phyloP scores from a whole-genome alignment of 1,140 invertebrate species.

The Leptopilina boulardi region DNA sequence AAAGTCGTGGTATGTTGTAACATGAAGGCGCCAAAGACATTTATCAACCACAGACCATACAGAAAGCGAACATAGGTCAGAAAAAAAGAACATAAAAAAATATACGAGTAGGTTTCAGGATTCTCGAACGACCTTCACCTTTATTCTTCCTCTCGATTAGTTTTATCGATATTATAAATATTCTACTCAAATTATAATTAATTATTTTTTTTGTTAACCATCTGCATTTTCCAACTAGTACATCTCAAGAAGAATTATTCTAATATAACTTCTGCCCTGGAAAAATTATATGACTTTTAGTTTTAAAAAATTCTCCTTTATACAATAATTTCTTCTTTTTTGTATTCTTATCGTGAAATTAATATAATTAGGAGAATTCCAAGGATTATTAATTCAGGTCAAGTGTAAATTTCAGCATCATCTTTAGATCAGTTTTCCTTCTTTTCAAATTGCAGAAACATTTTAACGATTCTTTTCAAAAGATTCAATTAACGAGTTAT shows the following conservation, averaged over 20 bases:
- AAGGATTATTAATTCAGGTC: background rate
- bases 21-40: background rate
- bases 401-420: background rate
- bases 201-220: background rate
- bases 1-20: background rate
- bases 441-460: background rate
- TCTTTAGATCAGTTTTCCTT: background rate
- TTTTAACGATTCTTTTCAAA: background rate
- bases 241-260: background rate
- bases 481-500: background rate
- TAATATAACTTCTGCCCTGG: too few relatives aligned
- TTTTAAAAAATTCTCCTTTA: background rate
- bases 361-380: background rate
- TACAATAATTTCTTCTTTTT: background rate
- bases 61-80: background rate
- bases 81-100: background rate
- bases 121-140: conserved; percentile 16
- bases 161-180: background rate
- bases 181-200: background rate
- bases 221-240: background rate
- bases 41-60: background rate
- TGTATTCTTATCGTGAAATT: background rate
- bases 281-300: background rate
- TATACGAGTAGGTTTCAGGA: conserved; percentile 8
- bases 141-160: background rate